Conservation (phyloP, 2,113 vertebrate species). For the Scomber colias region DNA sequence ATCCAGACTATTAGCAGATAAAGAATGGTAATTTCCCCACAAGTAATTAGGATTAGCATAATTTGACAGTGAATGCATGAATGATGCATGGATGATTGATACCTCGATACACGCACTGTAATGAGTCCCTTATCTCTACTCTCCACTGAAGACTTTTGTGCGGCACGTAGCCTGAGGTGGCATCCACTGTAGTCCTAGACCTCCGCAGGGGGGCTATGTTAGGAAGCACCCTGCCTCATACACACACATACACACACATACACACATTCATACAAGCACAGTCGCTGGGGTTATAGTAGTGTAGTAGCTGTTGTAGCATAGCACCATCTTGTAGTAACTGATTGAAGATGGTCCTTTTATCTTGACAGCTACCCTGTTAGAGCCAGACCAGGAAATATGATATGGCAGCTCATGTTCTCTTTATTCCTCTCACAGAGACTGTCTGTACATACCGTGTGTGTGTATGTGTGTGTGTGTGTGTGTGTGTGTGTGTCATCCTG, state of each 20-base stretch:
- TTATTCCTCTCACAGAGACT: slow-evolving; percentile 52
- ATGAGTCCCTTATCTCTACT: slow-evolving; percentile 77
- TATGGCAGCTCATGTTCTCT: slow-evolving; percentile 74
- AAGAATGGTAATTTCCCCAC: slow-evolving; percentile 79
- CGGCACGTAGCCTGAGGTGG: slow-evolving; percentile 55
- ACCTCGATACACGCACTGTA: slow-evolving; percentile 72
- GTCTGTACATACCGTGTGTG: slow-evolving; percentile 4
- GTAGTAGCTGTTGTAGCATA: slow-evolving; percentile 28
- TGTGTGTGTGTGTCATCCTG: slow-evolving; percentile 18
- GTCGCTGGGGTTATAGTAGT: slow-evolving; percentile 8
- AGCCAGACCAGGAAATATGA: slow-evolving; percentile 74
- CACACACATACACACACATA: slow-evolving; percentile 22
- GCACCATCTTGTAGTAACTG: slow-evolving; percentile 61
- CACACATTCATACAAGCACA: slow-evolving; percentile 14
- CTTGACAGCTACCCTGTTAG: slow-evolving; percentile 73
- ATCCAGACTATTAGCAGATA: slow-evolving; percentile 80
- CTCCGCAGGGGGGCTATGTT: slow-evolving; percentile 34
- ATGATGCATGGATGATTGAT: slow-evolving; percentile 81
- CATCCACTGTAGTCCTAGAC: slow-evolving; percentile 48
- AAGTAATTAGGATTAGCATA: slow-evolving; percentile 85
- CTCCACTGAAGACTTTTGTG: slow-evolving; percentile 68
- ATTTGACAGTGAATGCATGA: slow-evolving; percentile 77
- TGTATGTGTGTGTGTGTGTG: neutral
- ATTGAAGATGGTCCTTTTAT: slow-evolving; percentile 77
- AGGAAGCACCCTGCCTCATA: slow-evolving; percentile 10